These are phyloP conservation scores for Amblyraja radiata DNA, from an alignment of 2,797 vertebrate species.

Conservation along the genomic window DNA sequence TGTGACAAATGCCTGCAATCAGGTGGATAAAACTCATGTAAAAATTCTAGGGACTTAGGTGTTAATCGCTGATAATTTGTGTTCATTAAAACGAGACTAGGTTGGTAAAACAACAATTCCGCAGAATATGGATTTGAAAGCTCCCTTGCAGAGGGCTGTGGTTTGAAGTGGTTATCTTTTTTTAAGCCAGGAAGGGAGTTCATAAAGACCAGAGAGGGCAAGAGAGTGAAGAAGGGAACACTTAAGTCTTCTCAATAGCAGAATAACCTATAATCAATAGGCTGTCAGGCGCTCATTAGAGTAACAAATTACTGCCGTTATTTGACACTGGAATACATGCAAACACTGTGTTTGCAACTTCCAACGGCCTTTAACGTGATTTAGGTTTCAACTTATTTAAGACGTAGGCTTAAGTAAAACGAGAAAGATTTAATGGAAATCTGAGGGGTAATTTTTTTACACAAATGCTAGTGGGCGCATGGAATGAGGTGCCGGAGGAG, in stretches of 20 bases:
- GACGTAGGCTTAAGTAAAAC: too few relatives aligned
- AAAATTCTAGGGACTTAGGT: slow-evolving; percentile 5
- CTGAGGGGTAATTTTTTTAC: too few relatives aligned
- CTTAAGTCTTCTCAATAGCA: background rate
- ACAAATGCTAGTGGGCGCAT: too few relatives aligned
- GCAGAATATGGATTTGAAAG: background rate
- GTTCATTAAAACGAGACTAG: slow-evolving; percentile 20
- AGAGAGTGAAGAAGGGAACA: background rate
- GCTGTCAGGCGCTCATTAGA: slow-evolving; percentile 12
- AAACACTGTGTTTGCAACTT: background rate
- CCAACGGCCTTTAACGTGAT: background rate
- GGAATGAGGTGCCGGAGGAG: too few relatives aligned
- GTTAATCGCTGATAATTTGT: slow-evolving; percentile 29
- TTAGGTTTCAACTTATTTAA: background rate
- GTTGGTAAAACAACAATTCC: background rate
- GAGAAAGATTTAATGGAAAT: too few relatives aligned
- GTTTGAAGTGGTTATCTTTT: background rate
- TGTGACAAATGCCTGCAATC: slow-evolving; percentile 33
- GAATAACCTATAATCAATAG: slow-evolving; percentile 22
- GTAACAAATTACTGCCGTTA: slow-evolving; percentile 13
- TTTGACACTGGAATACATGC: background rate
- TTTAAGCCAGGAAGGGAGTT: background rate
- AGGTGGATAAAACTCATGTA: slow-evolving; percentile 1
- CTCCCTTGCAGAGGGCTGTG: background rate
- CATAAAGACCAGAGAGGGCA: background rate